A percentile compares a stretch with the other conserved stretches of the same genome.
Evolutionary conservation across 1,140 invertebrate species (phyloP).

Genomic region (Saccostrea glomerata): DNA sequence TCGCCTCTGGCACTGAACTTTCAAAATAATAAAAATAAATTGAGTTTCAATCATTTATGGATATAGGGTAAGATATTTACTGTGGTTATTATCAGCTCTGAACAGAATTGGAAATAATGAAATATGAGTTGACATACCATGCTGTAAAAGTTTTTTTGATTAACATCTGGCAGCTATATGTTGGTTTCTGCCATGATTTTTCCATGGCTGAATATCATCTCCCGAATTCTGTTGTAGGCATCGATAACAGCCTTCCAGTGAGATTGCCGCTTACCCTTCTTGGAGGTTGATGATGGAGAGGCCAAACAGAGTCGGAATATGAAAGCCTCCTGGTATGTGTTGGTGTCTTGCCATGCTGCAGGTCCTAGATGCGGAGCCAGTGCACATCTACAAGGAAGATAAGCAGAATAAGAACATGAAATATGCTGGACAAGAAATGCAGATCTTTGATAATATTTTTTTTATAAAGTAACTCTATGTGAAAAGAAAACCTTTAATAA

Average conservation of each 20-base stretch:
- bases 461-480: background rate
- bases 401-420: background rate
- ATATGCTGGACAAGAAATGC: too few species aligned
- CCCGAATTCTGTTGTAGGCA: slow-evolving; percentile 25
- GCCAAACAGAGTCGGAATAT: background rate
- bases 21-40: background rate
- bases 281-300: background rate
- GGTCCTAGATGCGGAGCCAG: background rate
- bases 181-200: slow-evolving; percentile 35
- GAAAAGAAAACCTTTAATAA: background rate
- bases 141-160: background rate
- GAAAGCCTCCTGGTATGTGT: background rate
- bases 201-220: slow-evolving; percentile 1
- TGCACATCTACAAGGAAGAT: background rate
- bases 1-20: slow-evolving; percentile 30
- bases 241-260: slow-evolving; percentile 30
- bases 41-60: background rate
- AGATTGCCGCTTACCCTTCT: background rate
- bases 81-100: background rate
- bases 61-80: background rate
- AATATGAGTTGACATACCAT: too few species aligned
- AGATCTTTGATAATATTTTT: background rate
- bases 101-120: background rate
- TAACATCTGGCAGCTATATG: slow-evolving; percentile 42
- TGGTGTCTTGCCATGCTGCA: background rate